Conservation (phyloP, 1,140 invertebrate species). For the Pinna nobilis region DNA sequence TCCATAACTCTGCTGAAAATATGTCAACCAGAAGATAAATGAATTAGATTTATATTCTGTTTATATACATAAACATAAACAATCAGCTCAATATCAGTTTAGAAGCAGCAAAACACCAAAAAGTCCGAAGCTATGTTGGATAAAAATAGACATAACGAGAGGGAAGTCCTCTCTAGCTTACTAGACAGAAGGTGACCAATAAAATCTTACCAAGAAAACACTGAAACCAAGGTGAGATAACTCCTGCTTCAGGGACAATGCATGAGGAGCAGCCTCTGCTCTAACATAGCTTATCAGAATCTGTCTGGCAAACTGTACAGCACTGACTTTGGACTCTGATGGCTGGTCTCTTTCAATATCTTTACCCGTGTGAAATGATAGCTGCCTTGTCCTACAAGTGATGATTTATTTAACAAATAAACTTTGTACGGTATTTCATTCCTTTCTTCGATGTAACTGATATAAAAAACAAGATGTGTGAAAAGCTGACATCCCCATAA, state of each 20-base stretch:
- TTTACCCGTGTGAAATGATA: conserved; percentile 58
- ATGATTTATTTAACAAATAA: too few relatives aligned
- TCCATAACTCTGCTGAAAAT: not conserved
- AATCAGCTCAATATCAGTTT: too few relatives aligned
- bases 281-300: conserved; percentile 76
- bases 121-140: too few relatives aligned
- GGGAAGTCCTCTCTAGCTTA: too few relatives aligned
- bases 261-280: conserved; percentile 74
- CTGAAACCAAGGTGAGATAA: conserved; percentile 69
- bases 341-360: conserved; percentile 47
- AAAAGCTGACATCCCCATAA: not conserved
- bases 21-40: too few relatives aligned
- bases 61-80: too few relatives aligned
- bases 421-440: not conserved
- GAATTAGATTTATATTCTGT: too few relatives aligned
- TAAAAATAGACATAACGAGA: too few relatives aligned
- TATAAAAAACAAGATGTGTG: not conserved
- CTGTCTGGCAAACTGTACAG: conserved; percentile 57
- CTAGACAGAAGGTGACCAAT: not conserved
- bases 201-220: conserved; percentile 73
- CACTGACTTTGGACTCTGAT: conserved; percentile 24
- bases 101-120: too few relatives aligned
- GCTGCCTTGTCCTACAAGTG: conserved; percentile 25
- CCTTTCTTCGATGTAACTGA: not conserved
- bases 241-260: conserved; percentile 72